These are phyloP conservation scores for Pollenia amentaria DNA, from an alignment of 2,888 invertebrate genomes.

Conservation along the genomic window DNA sequence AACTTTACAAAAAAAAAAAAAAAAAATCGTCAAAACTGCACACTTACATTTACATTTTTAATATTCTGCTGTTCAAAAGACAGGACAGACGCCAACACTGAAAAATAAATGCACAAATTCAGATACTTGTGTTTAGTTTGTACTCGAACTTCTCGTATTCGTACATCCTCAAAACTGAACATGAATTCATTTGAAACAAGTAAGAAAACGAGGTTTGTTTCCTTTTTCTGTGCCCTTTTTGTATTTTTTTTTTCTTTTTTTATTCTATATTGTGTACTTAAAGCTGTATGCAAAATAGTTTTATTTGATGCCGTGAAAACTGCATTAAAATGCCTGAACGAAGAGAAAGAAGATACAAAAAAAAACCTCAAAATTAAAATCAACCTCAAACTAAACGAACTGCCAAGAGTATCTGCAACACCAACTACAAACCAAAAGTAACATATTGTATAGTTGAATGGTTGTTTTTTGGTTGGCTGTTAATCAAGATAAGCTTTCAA, in stretches of 20 bases:
- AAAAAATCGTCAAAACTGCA: conserved; percentile 25
- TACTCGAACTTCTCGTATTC: conserved; percentile 49
- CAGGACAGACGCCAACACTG: conserved; percentile 73
- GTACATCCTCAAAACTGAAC: conserved; percentile 43
- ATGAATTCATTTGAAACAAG: conserved; percentile 59
- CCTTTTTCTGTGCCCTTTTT: conserved; percentile 31
- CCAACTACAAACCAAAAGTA: conserved; percentile 28
- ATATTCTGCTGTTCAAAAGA: conserved; percentile 55
- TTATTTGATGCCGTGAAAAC: conserved; percentile 70
- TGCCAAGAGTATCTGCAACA: conserved; percentile 57
- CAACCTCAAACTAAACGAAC: conserved; percentile 51
- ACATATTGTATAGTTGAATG: conserved; percentile 52
- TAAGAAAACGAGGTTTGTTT: conserved; percentile 41
- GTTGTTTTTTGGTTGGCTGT: conserved; percentile 46
- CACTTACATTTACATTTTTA: conserved; percentile 29
- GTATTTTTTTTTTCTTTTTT: not conserved
- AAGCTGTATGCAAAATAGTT: conserved; percentile 71
- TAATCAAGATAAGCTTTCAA: conserved; percentile 69
- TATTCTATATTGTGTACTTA: conserved; percentile 17
- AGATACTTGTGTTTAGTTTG: conserved; percentile 20
- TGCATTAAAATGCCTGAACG: conserved; percentile 66
- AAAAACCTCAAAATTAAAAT: conserved; percentile 36
- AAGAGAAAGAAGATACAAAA: conserved; percentile 9
- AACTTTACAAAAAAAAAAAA: conserved; percentile 26
- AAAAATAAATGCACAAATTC: conserved; percentile 54